Percentiles rank a stretch among this genome's conserved stretches.
These are phyloP conservation scores for Plusia festucae DNA, from an alignment of 2,888 invertebrate genomes.

Conservation along the genomic window DNA sequence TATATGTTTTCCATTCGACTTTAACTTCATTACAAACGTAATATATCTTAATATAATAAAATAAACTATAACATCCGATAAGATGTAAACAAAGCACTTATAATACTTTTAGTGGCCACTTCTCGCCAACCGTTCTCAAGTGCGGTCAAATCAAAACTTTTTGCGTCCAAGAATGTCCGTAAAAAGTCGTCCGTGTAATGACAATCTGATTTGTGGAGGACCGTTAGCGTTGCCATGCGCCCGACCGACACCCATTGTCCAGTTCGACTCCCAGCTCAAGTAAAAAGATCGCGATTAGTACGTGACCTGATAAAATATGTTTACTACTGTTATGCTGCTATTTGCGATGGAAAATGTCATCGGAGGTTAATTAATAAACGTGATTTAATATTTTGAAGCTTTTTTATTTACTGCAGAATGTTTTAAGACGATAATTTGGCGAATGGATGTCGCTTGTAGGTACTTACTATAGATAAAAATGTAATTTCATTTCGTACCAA, in stretches of 20 bases:
- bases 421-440: slow-evolving; percentile 20
- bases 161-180: slow-evolving; percentile 73
- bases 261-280: slow-evolving; percentile 68
- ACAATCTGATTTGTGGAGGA: slow-evolving; percentile 72
- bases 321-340: slow-evolving; percentile 41
- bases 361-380: slow-evolving; percentile 54
- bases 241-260: slow-evolving; percentile 70
- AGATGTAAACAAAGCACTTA: too few species aligned
- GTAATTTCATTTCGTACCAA: too few species aligned
- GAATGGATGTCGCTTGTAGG: slow-evolving; percentile 17
- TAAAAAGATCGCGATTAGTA: slow-evolving; percentile 68
- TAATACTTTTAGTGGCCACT: slow-evolving; percentile 35
- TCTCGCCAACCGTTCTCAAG: slow-evolving; percentile 47
- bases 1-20: too few species aligned
- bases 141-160: slow-evolving; percentile 72
- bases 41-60: too few species aligned
- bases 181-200: slow-evolving; percentile 78
- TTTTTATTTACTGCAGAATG: slow-evolving; percentile 17
- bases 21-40: too few species aligned
- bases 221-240: slow-evolving; percentile 72
- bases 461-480: too few species aligned
- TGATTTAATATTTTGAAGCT: slow-evolving; percentile 46
- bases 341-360: slow-evolving; percentile 55
- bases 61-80: too few species aligned
- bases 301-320: slow-evolving; percentile 67